Conservation (phyloP, 2,888 invertebrate species). For the Latheticus oryzae region DNA sequence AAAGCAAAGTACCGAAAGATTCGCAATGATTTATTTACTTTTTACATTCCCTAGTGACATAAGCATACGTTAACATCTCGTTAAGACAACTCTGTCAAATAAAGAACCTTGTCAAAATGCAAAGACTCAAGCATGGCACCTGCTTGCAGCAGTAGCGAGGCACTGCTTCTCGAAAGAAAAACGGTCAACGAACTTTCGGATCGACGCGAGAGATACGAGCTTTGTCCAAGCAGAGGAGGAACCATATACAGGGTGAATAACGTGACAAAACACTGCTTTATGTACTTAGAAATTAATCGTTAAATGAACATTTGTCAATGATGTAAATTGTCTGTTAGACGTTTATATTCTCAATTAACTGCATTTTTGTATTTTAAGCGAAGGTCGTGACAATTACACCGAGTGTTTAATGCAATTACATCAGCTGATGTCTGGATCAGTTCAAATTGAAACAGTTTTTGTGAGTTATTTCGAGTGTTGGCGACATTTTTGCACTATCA, state of each 20-base stretch:
- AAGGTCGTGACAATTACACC: constrained; percentile 18
- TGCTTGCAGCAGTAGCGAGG: constrained; percentile 13
- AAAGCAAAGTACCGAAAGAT: constrained; percentile 16
- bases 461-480: too few relatives aligned
- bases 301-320: too few relatives aligned
- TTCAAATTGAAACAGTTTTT: constrained; percentile 25
- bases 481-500: constrained; percentile 18
- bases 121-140: constrained; percentile 36
- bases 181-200: constrained; percentile 39
- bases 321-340: too few relatives aligned
- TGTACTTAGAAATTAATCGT: too few relatives aligned
- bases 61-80: constrained; percentile 39
- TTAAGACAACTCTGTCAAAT: constrained; percentile 38
- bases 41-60: constrained; percentile 38
- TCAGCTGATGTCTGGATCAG: constrained; percentile 7
- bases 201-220: constrained; percentile 11
- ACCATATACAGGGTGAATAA: background rate
- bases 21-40: constrained; percentile 38
- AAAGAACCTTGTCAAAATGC: constrained; percentile 42
- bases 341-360: constrained; percentile 26
- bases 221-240: background rate
- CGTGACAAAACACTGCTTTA: too few relatives aligned
- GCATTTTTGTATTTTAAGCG: constrained; percentile 5
- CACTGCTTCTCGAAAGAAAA: constrained; percentile 18
- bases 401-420: constrained; percentile 19